Conservation (phyloP, 2,888 invertebrate species). For the Lacanobia oleracea region DNA sequence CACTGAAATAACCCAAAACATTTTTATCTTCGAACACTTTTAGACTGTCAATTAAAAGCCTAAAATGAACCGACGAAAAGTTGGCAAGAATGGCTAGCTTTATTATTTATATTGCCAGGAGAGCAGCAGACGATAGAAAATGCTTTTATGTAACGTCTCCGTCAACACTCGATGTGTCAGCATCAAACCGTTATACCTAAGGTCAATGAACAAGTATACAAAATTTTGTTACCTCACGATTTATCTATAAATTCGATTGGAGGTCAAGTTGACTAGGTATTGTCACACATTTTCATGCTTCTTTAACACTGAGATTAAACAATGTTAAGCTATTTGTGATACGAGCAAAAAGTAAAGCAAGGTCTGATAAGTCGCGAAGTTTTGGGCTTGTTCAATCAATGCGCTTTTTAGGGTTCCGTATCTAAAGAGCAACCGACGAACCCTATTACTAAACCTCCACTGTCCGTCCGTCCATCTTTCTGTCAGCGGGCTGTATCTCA, state of each 20-base stretch:
- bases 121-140: conserved; percentile 17
- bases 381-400: not conserved
- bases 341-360: conserved; percentile 34
- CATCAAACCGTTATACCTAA: conserved; percentile 46
- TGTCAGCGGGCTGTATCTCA: too few relatives aligned
- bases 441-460: too few relatives aligned
- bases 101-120: not conserved
- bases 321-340: conserved; percentile 17
- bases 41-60: not conserved
- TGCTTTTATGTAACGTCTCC: conserved; percentile 21
- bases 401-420: too few relatives aligned
- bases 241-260: conserved; percentile 3
- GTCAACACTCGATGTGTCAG: conserved; percentile 31
- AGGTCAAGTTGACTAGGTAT: conserved; percentile 45
- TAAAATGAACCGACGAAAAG: not conserved
- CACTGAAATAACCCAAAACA: not conserved
- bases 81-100: not conserved
- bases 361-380: conserved; percentile 8
- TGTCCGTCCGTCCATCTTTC: too few relatives aligned
- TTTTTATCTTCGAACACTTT: not conserved
- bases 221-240: conserved; percentile 40
- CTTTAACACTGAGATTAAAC: conserved; percentile 27
- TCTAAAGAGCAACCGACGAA: too few relatives aligned
- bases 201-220: conserved; percentile 57
- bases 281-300: conserved; percentile 21